Conservation (phyloP, 2,113 vertebrate species). For the Telmatochromis bifrenatus region DNA sequence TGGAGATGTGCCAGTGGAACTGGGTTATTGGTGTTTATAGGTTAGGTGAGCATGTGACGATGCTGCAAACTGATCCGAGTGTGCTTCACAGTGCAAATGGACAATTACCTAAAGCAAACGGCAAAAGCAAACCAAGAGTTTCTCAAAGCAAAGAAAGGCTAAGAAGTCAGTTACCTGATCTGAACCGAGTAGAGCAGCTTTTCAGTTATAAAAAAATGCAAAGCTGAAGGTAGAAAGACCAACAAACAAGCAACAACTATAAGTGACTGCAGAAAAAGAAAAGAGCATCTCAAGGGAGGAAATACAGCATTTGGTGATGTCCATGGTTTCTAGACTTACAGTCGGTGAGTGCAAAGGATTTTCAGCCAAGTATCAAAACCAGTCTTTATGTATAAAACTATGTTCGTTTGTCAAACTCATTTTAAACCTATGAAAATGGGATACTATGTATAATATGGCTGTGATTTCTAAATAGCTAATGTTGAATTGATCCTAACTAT, state of each 20-base stretch:
- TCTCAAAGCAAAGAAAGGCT: neutral
- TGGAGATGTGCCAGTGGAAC: neutral
- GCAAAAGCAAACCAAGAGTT: neutral
- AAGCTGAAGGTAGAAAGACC: neutral
- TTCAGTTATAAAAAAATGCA: neutral
- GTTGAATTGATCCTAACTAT: neutral
- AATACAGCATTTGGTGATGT: neutral
- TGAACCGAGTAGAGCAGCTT: neutral
- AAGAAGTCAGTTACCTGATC: neutral
- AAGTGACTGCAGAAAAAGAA: neutral
- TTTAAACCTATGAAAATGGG: neutral
- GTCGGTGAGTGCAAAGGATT: neutral
- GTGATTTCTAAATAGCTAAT: neutral
- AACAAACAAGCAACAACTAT: neutral
- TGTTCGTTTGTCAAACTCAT: neutral
- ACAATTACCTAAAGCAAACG: neutral
- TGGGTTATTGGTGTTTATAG: neutral
- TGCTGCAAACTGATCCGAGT: neutral
- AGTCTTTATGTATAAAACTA: neutral
- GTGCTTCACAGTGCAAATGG: neutral
- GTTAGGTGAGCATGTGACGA: neutral
- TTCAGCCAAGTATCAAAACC: neutral
- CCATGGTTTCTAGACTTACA: neutral
- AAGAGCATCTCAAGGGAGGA: neutral
- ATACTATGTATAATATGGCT: neutral